phyloP scores from a whole-genome alignment of 37 sponge, comb jelly and placozoan species.

The Hexactinellida sp. region DNA sequence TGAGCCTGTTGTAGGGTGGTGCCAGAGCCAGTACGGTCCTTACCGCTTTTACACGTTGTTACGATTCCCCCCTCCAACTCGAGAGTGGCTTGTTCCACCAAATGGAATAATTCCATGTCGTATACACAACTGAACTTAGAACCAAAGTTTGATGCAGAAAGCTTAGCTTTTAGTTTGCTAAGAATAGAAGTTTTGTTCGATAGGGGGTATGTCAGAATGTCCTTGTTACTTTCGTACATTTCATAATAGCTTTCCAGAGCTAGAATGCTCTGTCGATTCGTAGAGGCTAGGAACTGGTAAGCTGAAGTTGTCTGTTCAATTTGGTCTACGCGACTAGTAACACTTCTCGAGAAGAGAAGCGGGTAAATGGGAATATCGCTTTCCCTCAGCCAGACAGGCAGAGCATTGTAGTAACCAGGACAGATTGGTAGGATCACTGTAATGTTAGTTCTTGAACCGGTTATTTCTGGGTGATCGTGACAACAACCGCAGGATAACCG shows the following conservation, averaged over 20 bases:
- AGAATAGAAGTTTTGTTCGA: background rate
- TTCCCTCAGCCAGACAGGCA: background rate
- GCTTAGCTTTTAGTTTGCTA: background rate
- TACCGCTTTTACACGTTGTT: background rate
- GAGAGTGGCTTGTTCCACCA: background rate
- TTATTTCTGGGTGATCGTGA: conserved; percentile 13
- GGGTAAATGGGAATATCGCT: background rate
- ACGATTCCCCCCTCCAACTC: background rate
- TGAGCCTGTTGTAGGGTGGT: background rate
- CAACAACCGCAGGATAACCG: conserved; percentile 9
- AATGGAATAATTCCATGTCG: background rate
- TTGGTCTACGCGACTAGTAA: background rate
- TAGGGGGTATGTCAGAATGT: background rate
- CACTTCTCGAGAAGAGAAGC: background rate
- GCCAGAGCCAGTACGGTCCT: background rate
- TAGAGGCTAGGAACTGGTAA: background rate
- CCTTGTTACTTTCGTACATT: background rate
- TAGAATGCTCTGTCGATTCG: background rate
- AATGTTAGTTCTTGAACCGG: background rate
- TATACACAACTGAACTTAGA: background rate
- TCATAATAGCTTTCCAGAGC: background rate
- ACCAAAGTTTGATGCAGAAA: background rate
- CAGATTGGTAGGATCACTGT: background rate
- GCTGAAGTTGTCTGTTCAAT: background rate
- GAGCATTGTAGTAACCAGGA: background rate